Evolutionary conservation across 2,113 vertebrate species (phyloP), one percentile per base, ranked within the genome.

Genomic region (Propithecus coquereli): DNA sequence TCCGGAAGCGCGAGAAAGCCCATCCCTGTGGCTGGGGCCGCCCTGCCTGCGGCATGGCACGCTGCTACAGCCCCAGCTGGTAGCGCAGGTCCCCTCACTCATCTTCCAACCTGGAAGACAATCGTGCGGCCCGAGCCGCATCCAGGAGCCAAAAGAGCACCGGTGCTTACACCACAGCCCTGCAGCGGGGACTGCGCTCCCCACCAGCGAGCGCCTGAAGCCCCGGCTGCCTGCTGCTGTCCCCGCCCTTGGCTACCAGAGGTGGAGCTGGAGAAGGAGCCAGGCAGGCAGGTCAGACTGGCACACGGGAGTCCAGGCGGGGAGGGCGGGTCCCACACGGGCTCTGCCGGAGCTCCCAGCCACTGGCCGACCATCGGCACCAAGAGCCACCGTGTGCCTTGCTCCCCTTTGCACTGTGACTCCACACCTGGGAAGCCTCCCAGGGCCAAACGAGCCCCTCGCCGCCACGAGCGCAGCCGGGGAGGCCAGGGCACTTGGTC

Each of bases 71-170:
- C 40, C 12, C 16, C 7, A 43, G 79, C 52, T 43, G 57, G 50
- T 9, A 37, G 13, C 2, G 37, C 25, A 23, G 30, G 54, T 30
- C 23, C 30, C 34, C 34, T 40, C 65, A 43, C 43, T 57, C 37
- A 43, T 32, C 14, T 87, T 47, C 50, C 23, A 68, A 61, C 20
- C 32, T 23, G 37, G 30, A 20, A 32, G 81, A 79, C 57, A 40
- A 22, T 1, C 1, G 6, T 1, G 0, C 17, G 68, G 47, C 71
- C 5, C 1, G 45, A 59, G 87, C 45, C 71, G 34, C 0, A 9
- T 14, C 43, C 40, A 16, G 1, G 77, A 32, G 74, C 18, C 18
- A 13, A 61, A 0, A 54, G 61, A 14, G 90, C 5, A 0, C 0
- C 43, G 32, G 34, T 32, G 34, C 43, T 32, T 34, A 23, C 6